A percentile compares a stretch with the other conserved stretches of the same genome.
Conservation (phyloP, 2,888 invertebrate species). For the Choreutis nemorana region DNA sequence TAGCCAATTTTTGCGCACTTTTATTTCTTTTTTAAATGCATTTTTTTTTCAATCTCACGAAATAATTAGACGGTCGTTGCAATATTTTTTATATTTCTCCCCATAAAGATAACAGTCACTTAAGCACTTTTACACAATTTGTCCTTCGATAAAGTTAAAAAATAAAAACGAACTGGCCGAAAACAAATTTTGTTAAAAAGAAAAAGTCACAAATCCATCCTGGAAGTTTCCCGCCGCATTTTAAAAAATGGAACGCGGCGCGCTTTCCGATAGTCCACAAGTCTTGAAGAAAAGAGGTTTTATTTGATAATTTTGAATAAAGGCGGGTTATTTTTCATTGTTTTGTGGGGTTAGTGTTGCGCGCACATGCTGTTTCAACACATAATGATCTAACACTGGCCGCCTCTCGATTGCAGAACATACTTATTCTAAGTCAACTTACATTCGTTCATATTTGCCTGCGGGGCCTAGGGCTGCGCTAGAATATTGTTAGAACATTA, state of each 20-base stretch:
- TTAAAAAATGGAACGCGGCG: slow-evolving; percentile 19
- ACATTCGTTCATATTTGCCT: slow-evolving; percentile 68
- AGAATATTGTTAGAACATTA: slow-evolving; percentile 22
- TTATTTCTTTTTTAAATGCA: too few relatives aligned
- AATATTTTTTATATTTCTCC: slow-evolving; percentile 19
- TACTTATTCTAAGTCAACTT: slow-evolving; percentile 68
- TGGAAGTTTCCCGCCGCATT: slow-evolving; percentile 32
- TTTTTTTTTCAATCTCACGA: slow-evolving; percentile 49
- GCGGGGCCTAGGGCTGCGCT: slow-evolving; percentile 60
- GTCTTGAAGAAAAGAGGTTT: too few relatives aligned
- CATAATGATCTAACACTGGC: slow-evolving; percentile 67
- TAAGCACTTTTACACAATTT: slow-evolving; percentile 2
- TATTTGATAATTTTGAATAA: slow-evolving; percentile 28
- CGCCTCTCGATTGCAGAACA: slow-evolving; percentile 63
- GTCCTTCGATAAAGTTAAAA: slow-evolving; percentile 9
- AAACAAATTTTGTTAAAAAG: too few relatives aligned
- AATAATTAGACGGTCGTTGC: slow-evolving; percentile 16
- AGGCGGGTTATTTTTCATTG: slow-evolving; percentile 44
- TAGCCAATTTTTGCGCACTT: slow-evolving; percentile 24
- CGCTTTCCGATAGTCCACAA: too few relatives aligned
- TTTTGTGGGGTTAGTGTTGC: slow-evolving; percentile 35
- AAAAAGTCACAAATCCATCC: slow-evolving; percentile 11
- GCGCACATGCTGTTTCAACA: slow-evolving; percentile 64
- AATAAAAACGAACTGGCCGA: slow-evolving; percentile 16
- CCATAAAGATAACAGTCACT: too few relatives aligned